Evolutionary conservation across 2,797 vertebrate genomes (phyloP).

Genomic region (Pachyuromys duprasi): DNA sequence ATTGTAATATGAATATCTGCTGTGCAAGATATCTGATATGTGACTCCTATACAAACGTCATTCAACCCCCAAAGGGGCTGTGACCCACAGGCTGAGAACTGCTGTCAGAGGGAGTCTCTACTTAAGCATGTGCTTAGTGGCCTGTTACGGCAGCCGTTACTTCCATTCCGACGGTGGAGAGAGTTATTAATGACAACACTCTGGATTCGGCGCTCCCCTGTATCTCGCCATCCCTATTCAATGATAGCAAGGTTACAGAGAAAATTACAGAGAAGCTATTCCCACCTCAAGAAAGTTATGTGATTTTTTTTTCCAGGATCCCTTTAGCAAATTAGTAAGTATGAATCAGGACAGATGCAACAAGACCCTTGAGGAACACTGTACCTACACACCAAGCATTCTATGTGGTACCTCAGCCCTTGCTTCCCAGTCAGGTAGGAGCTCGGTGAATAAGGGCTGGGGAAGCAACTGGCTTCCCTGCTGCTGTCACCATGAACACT

Average conservation of each 20-base stretch:
- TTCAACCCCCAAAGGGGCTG: background rate
- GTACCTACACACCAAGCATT: background rate
- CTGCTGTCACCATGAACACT: background rate
- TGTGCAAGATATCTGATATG: background rate
- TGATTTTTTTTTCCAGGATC: conserved; percentile 18
- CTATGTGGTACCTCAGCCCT: too few species aligned
- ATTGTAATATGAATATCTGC: background rate
- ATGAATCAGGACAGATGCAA: background rate
- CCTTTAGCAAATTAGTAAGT: conserved; percentile 47
- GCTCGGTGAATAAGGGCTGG: background rate
- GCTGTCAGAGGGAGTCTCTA: background rate
- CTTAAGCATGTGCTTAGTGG: background rate
- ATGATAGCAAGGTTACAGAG: conserved; percentile 15
- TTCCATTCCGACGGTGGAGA: background rate
- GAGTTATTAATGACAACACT: background rate
- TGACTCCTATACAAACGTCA: background rate
- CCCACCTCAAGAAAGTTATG: conserved; percentile 43
- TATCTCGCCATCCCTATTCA: background rate
- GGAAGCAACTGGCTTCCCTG: background rate
- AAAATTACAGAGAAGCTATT: background rate
- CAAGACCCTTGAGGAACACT: background rate
- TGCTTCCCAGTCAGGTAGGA: background rate
- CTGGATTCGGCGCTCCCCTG: background rate
- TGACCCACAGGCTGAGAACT: background rate
- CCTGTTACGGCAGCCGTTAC: background rate